Conservation (phyloP, 2,888 invertebrate genomes). For the Pachycephus smyrnensis region DNA sequence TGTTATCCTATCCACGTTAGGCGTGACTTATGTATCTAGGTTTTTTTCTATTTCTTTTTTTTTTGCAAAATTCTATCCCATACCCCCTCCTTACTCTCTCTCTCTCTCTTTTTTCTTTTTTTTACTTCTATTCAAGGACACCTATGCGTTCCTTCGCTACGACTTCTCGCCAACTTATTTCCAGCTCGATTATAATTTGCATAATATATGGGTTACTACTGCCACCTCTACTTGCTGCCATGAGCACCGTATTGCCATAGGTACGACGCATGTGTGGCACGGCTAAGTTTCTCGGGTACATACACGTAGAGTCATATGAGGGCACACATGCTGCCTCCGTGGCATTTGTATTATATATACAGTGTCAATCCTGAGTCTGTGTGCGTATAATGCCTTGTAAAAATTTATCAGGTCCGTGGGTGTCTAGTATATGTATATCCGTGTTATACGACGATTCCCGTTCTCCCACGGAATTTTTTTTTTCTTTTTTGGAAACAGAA, state of each 20-base stretch:
- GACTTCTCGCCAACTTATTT: not conserved
- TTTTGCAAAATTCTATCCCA: not conserved
- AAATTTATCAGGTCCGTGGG: not conserved
- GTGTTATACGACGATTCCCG: not conserved
- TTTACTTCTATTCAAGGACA: not conserved
- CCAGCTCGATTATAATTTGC: constrained; percentile 19
- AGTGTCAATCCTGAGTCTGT: not conserved
- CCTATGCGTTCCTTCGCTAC: not conserved
- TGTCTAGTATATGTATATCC: not conserved
- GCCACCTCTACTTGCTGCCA: constrained; percentile 19
- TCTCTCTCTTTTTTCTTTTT: not conserved
- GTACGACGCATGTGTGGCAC: constrained; percentile 5
- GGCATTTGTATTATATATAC: not conserved
- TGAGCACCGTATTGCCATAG: not conserved
- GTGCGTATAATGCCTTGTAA: not conserved
- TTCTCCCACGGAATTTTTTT: not conserved
- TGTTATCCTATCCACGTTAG: not conserved
- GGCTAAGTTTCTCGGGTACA: not conserved
- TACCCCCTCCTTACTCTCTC: too few relatives aligned
- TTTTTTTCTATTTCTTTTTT: too few relatives aligned
- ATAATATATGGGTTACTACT: constrained; percentile 29
- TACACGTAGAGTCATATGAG: not conserved
- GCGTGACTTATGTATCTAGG: not conserved
- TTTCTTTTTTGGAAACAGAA: not conserved
- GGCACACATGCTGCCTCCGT: not conserved